Conservation (phyloP, 2,797 vertebrate species). For the Nannoperca australis region DNA sequence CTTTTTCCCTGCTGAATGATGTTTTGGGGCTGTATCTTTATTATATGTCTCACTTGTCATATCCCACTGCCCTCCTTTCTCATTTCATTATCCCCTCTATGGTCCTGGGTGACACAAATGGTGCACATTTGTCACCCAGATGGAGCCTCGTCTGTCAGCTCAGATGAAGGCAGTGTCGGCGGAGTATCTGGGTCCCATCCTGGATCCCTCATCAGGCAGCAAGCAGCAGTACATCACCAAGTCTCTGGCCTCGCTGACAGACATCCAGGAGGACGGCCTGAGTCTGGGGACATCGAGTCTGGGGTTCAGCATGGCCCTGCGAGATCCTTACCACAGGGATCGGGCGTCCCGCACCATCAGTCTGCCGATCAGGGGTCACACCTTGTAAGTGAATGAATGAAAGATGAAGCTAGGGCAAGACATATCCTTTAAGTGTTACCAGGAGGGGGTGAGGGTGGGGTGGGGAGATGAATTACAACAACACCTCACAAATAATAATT, state of each 20-base stretch:
- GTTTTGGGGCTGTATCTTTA: conserved; percentile 24
- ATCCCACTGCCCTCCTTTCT: neutral
- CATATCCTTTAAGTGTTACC: neutral
- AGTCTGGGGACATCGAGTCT: conserved; percentile 78
- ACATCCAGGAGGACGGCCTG: conserved; percentile 92
- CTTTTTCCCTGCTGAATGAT: conserved; percentile 11
- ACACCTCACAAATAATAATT: neutral
- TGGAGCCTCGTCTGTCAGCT: conserved; percentile 92
- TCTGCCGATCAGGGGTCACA: conserved; percentile 93
- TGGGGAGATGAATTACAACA: neutral
- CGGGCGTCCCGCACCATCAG: conserved; percentile 92
- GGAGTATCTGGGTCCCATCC: conserved; percentile 91
- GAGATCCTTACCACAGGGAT: conserved; percentile 89
- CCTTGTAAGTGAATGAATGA: conserved; percentile 90
- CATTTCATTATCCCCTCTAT: neutral
- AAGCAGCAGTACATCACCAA: conserved; percentile 92
- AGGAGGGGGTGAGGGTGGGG: neutral
- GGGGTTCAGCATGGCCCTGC: conserved; percentile 83
- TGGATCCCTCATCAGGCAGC: conserved; percentile 87
- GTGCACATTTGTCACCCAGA: conserved; percentile 75
- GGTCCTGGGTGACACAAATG: conserved; percentile 20
- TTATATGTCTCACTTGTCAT: neutral
- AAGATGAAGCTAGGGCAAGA: neutral
- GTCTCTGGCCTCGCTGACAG: conserved; percentile 94
- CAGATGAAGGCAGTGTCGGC: conserved; percentile 98